phyloP scores from a whole-genome alignment of 1,140 invertebrate genomes.

The Caligus rogercresseyi region DNA sequence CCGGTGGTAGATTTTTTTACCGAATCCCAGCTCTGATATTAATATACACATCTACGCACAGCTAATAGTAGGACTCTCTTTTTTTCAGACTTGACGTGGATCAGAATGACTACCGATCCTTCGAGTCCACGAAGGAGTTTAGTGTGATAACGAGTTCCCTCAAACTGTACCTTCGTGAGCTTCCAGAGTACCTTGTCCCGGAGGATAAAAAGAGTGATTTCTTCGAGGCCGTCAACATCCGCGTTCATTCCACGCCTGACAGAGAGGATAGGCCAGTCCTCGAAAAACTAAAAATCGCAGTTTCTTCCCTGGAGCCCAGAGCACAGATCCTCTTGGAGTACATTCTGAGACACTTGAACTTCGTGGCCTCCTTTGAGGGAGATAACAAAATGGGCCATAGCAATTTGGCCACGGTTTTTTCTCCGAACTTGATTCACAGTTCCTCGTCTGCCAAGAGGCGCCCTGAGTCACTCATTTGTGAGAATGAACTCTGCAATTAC shows the following conservation, averaged over 20 bases:
- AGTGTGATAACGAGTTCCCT: constrained; percentile 1
- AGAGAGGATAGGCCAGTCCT: background rate
- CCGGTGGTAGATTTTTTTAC: no score
- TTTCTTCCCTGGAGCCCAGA: background rate
- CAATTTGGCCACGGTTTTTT: constrained; percentile 1
- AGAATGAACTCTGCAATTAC: background rate
- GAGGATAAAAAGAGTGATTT: background rate
- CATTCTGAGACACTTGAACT: constrained; percentile 1
- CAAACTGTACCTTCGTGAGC: constrained; percentile 9
- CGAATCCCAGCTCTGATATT: no score
- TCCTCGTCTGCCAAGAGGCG: background rate
- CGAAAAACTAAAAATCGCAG: background rate
- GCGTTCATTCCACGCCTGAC: background rate
- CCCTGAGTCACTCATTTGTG: background rate
- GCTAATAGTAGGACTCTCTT: no score
- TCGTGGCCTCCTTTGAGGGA: background rate
- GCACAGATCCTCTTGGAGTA: background rate
- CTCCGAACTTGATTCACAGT: constrained; percentile 7
- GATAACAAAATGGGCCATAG: constrained; percentile 11
- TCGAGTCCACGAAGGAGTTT: background rate
- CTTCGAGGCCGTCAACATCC: background rate
- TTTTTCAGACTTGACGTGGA: constrained; percentile 3
- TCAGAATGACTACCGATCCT: background rate
- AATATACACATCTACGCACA: no score
- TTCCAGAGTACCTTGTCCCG: background rate